Evolutionary conservation across 2,113 vertebrate species (phyloP).

Genomic region (Bettongia penicillata): DNA sequence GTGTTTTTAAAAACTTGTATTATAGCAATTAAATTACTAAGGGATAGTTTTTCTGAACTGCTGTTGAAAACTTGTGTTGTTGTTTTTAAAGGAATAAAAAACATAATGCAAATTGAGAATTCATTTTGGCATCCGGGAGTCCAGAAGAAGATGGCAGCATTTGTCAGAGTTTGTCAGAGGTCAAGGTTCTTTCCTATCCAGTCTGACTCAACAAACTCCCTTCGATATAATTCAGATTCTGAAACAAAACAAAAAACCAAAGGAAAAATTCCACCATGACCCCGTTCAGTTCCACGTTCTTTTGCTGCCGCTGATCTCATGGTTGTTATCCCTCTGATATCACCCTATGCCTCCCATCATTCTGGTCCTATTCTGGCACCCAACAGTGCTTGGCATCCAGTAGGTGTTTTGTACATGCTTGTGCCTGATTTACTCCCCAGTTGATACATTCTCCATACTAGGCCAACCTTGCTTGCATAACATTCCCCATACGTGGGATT

Average conservation of each 20-base stretch:
- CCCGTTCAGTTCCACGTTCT: not conserved
- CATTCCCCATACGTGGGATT: no score
- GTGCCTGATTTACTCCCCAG: no score
- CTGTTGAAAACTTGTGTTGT: not conserved
- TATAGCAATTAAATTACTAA: not conserved
- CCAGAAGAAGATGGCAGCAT: not conserved
- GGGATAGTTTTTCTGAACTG: not conserved
- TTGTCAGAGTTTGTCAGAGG: not conserved
- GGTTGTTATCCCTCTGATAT: not conserved
- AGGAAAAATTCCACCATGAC: not conserved
- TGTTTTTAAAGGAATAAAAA: not conserved
- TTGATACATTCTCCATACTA: no score
- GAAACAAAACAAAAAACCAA: not conserved
- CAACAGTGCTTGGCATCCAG: not conserved
- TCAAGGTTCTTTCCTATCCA: not conserved
- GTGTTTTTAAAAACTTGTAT: not conserved
- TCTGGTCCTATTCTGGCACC: not conserved
- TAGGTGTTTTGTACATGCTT: not conserved
- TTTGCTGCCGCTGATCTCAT: no score
- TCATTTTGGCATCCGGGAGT: not conserved
- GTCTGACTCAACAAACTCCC: not conserved
- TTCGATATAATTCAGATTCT: not conserved
- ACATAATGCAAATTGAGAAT: not conserved
- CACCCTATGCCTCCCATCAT: not conserved
- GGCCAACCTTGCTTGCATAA: no score